Evolutionary conservation across 2,888 invertebrate species (phyloP).

Genomic region (Cephus nigrinus): DNA sequence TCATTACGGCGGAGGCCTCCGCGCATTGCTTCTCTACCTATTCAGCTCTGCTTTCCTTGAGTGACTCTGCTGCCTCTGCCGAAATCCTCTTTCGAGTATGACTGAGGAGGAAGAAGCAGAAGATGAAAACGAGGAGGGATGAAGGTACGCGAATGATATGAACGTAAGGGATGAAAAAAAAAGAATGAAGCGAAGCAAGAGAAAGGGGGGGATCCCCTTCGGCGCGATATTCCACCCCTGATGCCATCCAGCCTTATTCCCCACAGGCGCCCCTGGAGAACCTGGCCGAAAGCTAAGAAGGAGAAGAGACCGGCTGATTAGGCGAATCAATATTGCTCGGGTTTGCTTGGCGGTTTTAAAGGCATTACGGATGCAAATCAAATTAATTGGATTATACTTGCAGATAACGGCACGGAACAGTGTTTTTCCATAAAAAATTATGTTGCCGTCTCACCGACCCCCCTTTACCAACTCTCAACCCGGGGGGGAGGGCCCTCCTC

Average conservation of each 20-base stretch:
- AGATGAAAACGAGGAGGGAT: not conserved
- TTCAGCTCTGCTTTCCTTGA: constrained; percentile 13
- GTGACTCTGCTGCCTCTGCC: constrained; percentile 40
- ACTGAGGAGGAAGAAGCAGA: not conserved
- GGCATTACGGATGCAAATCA: constrained; percentile 40
- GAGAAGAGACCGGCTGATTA: constrained; percentile 30
- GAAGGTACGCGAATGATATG: too few species aligned
- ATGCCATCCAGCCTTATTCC: constrained; percentile 19
- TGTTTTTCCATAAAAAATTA: constrained; percentile 6
- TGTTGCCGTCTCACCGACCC: not conserved
- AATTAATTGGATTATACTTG: constrained; percentile 42
- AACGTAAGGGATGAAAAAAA: not conserved
- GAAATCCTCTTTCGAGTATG: too few species aligned
- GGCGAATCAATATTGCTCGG: constrained; percentile 35
- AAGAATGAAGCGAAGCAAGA: not conserved
- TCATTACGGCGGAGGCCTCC: constrained; percentile 57
- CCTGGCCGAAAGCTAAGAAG: not conserved
- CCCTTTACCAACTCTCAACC: too few species aligned
- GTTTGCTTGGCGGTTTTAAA: constrained; percentile 11
- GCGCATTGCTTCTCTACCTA: constrained; percentile 7
- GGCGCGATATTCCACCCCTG: constrained; percentile 19
- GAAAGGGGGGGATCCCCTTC: not conserved
- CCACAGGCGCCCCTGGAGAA: constrained; percentile 22
- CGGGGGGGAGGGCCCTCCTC: too few species aligned
- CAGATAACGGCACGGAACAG: constrained; percentile 25